A percentile compares a stretch with the other conserved stretches of the same genome.
phyloP scores from a whole-genome alignment of 2,113 vertebrate genomes.

The Pteropus alecto region DNA sequence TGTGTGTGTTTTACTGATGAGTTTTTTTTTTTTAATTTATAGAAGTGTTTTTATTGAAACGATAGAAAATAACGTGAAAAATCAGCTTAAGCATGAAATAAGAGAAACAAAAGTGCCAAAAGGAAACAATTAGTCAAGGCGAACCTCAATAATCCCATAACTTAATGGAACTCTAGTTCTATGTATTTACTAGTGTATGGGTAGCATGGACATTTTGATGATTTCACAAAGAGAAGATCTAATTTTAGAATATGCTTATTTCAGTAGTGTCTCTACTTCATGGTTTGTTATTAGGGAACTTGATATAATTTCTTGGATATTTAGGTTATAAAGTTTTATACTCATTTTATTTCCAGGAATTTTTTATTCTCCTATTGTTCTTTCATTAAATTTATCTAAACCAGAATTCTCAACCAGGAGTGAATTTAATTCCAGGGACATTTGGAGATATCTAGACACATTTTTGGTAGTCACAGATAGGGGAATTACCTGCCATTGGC shows the following conservation, averaged over 20 bases:
- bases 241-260: not conserved
- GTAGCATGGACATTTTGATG: not conserved
- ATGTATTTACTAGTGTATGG: not conserved
- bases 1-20: not conserved
- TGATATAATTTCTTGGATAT: not conserved
- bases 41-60: not conserved
- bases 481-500: accelerated
- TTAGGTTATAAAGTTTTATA: not conserved
- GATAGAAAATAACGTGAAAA: not conserved
- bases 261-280: not conserved
- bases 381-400: not conserved
- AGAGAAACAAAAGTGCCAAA: not conserved
- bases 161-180: not conserved
- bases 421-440: not conserved
- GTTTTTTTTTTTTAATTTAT: not conserved
- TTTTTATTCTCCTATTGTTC: not conserved
- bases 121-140: not conserved
- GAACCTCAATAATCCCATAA: not conserved
- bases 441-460: not conserved
- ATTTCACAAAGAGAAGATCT: not conserved
- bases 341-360: not conserved
- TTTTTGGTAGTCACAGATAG: not conserved
- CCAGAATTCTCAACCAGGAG: not conserved
- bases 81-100: not conserved
- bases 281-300: not conserved